These are phyloP conservation scores for Psittacara wagleri DNA, from an alignment of 2,113 vertebrate genomes.

Conservation along the genomic window DNA sequence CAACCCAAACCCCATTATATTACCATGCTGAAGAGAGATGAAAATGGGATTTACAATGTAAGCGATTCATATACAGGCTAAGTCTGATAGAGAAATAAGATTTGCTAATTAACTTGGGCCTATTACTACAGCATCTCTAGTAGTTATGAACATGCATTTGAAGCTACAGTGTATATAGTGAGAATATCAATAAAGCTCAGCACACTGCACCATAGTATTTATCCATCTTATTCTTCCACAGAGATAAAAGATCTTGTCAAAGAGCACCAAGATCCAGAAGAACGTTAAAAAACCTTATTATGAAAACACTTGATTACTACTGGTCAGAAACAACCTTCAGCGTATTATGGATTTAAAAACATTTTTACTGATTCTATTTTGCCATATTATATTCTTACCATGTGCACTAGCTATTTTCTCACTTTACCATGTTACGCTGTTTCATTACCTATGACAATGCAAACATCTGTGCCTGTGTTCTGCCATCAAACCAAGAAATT, in stretches of 20 bases:
- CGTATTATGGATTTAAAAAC: not conserved
- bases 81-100: not conserved
- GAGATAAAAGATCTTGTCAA: not conserved
- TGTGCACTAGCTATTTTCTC: not conserved
- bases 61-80: not conserved
- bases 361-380: not conserved
- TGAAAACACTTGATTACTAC: not conserved
- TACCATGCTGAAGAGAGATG: not conserved
- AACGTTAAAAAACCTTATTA: accelerated
- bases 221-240: not conserved
- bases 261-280: not conserved
- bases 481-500: not conserved
- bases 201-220: not conserved
- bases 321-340: not conserved
- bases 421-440: not conserved
- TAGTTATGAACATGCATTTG: not conserved
- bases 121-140: not conserved
- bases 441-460: not conserved
- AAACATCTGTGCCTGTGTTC: not conserved
- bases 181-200: not conserved
- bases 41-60: not conserved
- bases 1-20: accelerated
- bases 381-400: not conserved
- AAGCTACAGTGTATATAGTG: not conserved
- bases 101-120: not conserved